Evolutionary conservation across 37 sponge, comb jelly and placozoan species (phyloP).

Genomic region (Halisarca cf. caerulea): DNA sequence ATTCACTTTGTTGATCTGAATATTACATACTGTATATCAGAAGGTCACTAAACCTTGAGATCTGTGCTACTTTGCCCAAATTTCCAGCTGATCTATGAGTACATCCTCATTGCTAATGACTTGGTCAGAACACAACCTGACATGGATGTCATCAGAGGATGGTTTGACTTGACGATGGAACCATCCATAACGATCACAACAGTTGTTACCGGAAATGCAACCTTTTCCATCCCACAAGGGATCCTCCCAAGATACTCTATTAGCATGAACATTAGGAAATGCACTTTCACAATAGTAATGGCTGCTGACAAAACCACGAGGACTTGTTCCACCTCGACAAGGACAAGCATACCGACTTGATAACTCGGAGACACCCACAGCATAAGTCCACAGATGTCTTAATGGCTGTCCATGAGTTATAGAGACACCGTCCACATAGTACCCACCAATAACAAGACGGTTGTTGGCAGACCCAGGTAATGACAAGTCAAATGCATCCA

Average conservation of each 20-base stretch:
- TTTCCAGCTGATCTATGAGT: background rate
- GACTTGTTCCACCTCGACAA: background rate
- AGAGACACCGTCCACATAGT: background rate
- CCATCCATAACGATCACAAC: slow-evolving; percentile 7
- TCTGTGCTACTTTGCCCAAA: background rate
- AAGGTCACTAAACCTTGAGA: no score
- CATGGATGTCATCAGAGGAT: slow-evolving; percentile 3
- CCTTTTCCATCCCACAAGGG: background rate
- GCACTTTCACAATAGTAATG: background rate
- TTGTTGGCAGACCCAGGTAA: no score
- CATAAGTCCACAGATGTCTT: slow-evolving; percentile 1
- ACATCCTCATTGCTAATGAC: background rate
- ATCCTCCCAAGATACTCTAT: background rate
- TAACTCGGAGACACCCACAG: background rate
- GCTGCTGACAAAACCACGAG: background rate
- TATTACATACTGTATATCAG: no score
- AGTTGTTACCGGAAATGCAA: background rate
- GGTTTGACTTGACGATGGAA: background rate
- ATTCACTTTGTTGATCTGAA: no score
- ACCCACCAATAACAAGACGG: no score
- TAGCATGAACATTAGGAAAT: background rate
- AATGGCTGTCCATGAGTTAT: background rate
- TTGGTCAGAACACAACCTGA: background rate
- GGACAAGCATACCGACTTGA: background rate
- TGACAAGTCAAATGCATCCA: background rate